A percentile compares a stretch with the other conserved stretches of the same genome.
Evolutionary conservation across 2,113 vertebrate species (phyloP).

Genomic region (Ellobius talpinus): DNA sequence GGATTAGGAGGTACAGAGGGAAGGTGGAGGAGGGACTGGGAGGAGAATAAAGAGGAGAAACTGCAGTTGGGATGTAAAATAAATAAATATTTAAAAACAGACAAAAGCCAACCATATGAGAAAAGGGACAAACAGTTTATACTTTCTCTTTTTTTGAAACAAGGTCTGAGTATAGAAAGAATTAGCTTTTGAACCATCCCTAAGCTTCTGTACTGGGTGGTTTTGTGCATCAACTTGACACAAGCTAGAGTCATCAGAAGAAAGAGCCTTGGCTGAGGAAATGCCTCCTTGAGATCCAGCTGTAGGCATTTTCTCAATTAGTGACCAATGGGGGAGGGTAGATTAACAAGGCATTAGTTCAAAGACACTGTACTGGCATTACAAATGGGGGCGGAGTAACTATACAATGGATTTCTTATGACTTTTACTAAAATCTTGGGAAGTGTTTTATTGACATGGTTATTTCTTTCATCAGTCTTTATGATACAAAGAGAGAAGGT

Average conservation of each 20-base stretch:
- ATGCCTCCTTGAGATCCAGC: background rate
- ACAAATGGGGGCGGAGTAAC: background rate
- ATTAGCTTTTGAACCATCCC: slow-evolving; percentile 23
- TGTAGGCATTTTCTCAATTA: background rate
- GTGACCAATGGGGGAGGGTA: background rate
- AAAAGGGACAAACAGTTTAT: slow-evolving; percentile 13
- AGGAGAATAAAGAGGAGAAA: background rate
- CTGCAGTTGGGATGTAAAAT: background rate
- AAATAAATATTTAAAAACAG: background rate
- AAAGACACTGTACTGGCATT: background rate
- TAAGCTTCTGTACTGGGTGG: background rate
- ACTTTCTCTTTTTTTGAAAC: slow-evolving; percentile 16
- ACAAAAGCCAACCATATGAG: slow-evolving; percentile 10
- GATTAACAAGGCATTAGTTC: background rate
- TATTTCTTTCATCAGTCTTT: background rate
- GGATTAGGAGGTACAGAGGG: background rate
- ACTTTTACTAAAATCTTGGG: slow-evolving; percentile 33
- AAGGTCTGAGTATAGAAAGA: background rate
- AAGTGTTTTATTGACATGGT: background rate
- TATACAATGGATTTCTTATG: background rate
- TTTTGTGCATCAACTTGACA: background rate
- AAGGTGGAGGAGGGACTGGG: background rate
- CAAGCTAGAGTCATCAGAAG: background rate
- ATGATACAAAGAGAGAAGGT: background rate
- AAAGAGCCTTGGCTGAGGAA: background rate